Conservation (phyloP, 2,888 invertebrate species). For the Dryococelus australis region DNA sequence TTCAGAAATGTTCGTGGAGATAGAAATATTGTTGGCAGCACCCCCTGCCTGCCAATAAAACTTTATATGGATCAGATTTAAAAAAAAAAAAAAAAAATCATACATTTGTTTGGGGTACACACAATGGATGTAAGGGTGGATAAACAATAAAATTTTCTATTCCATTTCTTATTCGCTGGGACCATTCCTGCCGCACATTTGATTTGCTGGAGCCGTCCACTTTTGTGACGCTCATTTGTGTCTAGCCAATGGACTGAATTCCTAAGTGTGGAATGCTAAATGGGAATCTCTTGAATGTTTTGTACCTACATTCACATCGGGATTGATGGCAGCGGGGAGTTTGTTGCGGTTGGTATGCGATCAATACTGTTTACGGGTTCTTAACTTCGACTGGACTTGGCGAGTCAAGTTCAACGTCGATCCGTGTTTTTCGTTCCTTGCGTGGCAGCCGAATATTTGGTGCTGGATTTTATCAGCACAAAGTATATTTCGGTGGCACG, state of each 20-base stretch:
- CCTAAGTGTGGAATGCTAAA: conserved; percentile 13
- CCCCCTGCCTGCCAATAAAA: conserved; percentile 24
- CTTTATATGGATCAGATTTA: conserved; percentile 23
- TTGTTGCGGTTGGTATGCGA: neutral
- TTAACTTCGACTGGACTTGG: neutral
- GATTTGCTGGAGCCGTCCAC: neutral
- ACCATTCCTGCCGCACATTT: neutral
- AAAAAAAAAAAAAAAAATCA: conserved; percentile 17
- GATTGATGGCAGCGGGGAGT: neutral
- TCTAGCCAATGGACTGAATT: neutral
- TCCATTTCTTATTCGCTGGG: neutral
- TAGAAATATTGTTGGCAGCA: neutral
- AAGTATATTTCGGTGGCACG: neutral
- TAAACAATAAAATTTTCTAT: neutral
- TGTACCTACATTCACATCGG: neutral
- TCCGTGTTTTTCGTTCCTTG: neutral
- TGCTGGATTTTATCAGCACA: neutral
- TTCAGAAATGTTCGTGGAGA: neutral
- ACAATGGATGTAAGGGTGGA: conserved; percentile 27
- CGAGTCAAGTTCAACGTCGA: neutral
- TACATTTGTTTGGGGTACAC: conserved; percentile 39
- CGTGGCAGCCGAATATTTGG: neutral
- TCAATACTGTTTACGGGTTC: neutral
- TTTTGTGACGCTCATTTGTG: neutral
- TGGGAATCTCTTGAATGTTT: conserved; percentile 26